phyloP scores from a whole-genome alignment of 2,797 vertebrate species.

The Halcyon smyrnensis region DNA sequence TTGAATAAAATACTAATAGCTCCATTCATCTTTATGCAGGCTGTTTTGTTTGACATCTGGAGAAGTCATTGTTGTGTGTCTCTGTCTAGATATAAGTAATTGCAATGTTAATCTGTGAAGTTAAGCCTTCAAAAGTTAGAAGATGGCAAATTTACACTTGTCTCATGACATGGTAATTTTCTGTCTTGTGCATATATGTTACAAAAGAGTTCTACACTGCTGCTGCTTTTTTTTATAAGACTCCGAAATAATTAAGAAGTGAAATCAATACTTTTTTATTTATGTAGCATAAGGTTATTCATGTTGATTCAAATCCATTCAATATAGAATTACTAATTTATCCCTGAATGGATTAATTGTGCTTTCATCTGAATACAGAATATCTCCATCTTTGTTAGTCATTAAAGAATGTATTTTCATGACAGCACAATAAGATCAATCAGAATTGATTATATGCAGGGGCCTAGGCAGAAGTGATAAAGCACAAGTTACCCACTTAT shows the following conservation, averaged over 20 bases:
- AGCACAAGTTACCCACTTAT: neutral
- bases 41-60: neutral
- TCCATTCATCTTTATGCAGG: neutral
- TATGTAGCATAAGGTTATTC: neutral
- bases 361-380: neutral
- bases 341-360: neutral
- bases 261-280: neutral
- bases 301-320: neutral
- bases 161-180: neutral
- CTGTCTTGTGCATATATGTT: neutral
- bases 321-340: neutral
- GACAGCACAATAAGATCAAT: neutral
- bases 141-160: neutral
- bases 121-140: neutral
- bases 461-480: neutral
- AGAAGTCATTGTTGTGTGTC: neutral
- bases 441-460: fast-evolving
- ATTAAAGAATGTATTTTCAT: neutral
- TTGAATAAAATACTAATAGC: neutral
- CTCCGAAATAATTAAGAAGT: neutral
- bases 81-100: neutral
- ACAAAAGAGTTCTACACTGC: neutral
- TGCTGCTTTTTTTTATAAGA: neutral
- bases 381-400: neutral
- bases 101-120: neutral